phyloP scores from a whole-genome alignment of 2,888 invertebrate species.

The Baccha elongata region DNA sequence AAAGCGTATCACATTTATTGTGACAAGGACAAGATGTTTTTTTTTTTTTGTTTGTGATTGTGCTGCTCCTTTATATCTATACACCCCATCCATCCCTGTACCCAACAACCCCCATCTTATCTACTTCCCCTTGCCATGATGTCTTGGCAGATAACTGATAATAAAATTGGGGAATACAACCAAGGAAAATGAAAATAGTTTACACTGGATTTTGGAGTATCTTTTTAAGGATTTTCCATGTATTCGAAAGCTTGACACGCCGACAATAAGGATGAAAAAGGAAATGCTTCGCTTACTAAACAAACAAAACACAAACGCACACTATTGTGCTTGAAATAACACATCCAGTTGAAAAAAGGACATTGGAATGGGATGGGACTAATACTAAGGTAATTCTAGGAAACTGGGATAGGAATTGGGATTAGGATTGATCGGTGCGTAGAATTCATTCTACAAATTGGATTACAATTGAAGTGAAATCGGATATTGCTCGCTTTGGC shows the following conservation, averaged over 20 bases:
- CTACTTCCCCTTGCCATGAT: slow-evolving; percentile 30
- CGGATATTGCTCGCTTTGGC: slow-evolving; percentile 81
- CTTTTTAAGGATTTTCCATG: slow-evolving; percentile 35
- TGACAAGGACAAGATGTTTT: slow-evolving; percentile 77
- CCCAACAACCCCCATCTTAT: not conserved
- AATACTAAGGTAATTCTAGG: not conserved
- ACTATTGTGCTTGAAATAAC: slow-evolving; percentile 17
- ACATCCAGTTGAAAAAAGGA: not conserved
- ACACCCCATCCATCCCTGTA: slow-evolving; percentile 20
- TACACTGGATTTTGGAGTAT: slow-evolving; percentile 50
- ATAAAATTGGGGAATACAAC: slow-evolving; percentile 28
- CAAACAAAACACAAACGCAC: slow-evolving; percentile 20
- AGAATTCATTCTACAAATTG: slow-evolving; percentile 77
- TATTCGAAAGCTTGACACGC: slow-evolving; percentile 8
- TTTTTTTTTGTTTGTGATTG: slow-evolving; percentile 45
- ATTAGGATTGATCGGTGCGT: slow-evolving; percentile 56
- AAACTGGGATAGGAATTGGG: slow-evolving; percentile 25
- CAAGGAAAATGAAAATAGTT: slow-evolving; percentile 34
- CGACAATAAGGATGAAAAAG: not conserved
- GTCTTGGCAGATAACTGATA: slow-evolving; percentile 69
- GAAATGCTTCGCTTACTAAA: slow-evolving; percentile 16
- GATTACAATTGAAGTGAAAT: slow-evolving; percentile 82
- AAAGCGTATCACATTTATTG: slow-evolving; percentile 78
- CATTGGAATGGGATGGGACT: not conserved
- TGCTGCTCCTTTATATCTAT: slow-evolving; percentile 34